Evolutionary conservation across 2,113 vertebrate genomes (phyloP).

Genomic region (Hippocampus mohnikei): DNA sequence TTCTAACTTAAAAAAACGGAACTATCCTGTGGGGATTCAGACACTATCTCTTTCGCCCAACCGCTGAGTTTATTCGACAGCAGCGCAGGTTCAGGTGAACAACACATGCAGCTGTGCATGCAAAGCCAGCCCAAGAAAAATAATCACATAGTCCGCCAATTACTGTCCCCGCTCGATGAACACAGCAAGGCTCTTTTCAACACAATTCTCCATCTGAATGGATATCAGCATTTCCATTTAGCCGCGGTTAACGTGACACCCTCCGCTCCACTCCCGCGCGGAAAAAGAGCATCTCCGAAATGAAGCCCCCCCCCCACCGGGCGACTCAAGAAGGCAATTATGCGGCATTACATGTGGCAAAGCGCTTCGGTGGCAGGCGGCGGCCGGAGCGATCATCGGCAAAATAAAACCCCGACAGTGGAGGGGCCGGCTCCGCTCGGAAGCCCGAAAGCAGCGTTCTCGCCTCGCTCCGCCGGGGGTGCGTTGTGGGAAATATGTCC

Average conservation of each 20-base stretch:
- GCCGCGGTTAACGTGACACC: conserved; percentile 53
- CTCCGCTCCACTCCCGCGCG: conserved; percentile 39
- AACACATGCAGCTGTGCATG: background rate
- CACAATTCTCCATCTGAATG: conserved; percentile 25
- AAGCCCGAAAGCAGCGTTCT: conserved; percentile 25
- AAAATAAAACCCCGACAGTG: conserved; percentile 45
- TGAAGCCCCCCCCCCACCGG: conserved; percentile 29
- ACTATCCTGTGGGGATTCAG: background rate
- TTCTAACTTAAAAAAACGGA: background rate
- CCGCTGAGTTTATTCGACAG: conserved; percentile 5
- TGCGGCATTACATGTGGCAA: conserved; percentile 51
- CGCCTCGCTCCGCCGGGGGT: conserved; percentile 9
- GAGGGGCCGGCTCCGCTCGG: conserved; percentile 32
- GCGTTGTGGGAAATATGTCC: conserved; percentile 6
- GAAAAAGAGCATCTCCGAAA: conserved; percentile 42
- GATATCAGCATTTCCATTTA: conserved; percentile 52
- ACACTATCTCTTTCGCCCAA: background rate
- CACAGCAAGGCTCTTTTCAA: conserved; percentile 12
- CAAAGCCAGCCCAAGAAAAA: conserved; percentile 17
- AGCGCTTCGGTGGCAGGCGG: conserved; percentile 45
- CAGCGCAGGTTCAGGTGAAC: background rate
- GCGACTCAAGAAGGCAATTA: conserved; percentile 55
- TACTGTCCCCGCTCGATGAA: background rate
- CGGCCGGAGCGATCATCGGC: conserved; percentile 38
- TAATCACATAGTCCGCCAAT: conserved; percentile 7